Conservation (phyloP, 2,888 invertebrate genomes). For the Seira sanloemensis region DNA sequence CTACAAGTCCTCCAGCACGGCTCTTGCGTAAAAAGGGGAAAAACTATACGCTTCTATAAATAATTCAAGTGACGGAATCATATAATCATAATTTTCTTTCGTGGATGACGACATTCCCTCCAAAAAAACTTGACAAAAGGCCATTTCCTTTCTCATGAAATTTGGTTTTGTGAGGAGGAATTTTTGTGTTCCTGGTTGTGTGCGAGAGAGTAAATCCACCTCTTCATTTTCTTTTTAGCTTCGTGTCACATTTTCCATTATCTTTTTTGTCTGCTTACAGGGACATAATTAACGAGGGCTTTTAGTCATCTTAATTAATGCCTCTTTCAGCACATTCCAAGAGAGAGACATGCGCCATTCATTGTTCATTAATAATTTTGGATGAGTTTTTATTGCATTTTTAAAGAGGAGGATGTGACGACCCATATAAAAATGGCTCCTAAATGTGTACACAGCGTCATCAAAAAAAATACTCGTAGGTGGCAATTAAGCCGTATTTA, state of each 20-base stretch:
- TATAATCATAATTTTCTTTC: no score
- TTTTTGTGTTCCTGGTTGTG: background rate
- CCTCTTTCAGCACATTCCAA: no score
- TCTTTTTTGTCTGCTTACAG: constrained; percentile 1
- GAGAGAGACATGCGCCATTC: no score
- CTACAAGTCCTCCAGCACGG: background rate
- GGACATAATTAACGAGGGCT: constrained; percentile 6
- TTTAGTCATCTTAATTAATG: constrained; percentile 7
- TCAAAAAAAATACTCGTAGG: no score
- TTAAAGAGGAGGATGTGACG: no score
- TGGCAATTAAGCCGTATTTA: background rate
- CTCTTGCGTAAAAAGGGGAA: background rate
- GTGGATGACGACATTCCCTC: background rate
- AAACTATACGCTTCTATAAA: background rate
- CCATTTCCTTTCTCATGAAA: background rate
- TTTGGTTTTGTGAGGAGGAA: no score
- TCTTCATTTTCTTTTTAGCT: background rate
- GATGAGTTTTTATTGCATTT: no score
- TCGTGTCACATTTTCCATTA: background rate
- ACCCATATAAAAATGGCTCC: no score
- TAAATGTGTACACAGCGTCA: no score
- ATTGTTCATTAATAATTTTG: no score
- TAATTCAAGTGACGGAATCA: background rate
- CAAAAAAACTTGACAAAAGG: background rate
- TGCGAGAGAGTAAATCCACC: background rate